Evolutionary conservation across 1,140 invertebrate genomes (phyloP), one percentile per base, ranked within the genome.

Genomic region (Hycleus phaleratus): DNA sequence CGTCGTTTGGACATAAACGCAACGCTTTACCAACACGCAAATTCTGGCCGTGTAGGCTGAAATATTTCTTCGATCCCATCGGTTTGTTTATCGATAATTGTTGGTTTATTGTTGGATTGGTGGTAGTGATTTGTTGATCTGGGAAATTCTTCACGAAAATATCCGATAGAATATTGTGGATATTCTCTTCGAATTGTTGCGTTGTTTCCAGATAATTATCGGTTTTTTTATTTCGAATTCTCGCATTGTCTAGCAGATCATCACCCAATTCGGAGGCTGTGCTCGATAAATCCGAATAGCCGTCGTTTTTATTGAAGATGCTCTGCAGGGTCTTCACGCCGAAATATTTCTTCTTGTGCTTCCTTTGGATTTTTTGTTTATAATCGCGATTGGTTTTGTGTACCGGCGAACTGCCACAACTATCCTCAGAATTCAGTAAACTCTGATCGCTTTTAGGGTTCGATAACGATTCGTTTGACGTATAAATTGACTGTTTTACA

Each of bases 241-340:
- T 12, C 49, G 46, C 43, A 7, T 50, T 32, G 10, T 25, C 2
- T 6, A 51, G 3, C 6, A 42, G 10, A n/a, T 70, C 70, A 38
- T 71, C 70, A 0, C 67, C 68, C 9, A 70, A 53, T 48, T 72
- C 71, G 5, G 71, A 73, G 9, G 71, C 70, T 1, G 71, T 72
- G 24, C 69, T 74, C 8, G 71, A 73, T 38, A 74, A 67, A 62
- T 74, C 72, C 8, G 71, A 73, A 62, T 74, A 74, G 5, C 68
- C 71, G 46, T 70, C 68, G 49, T 69, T 66, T 53, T 71, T 71
- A 56, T 67, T 72, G 55, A 75, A 75, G 55, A 75, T 75, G 49
- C 73, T 74, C 52, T 75, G 74, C 18, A 75, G 58, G 1, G 74
- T 75, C 68, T 75, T 75, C 2, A 75, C 73, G 7, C 73, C 73